These are phyloP conservation scores for Platycercus adscitus DNA, from an alignment of 2,113 vertebrate species.

Conservation along the genomic window DNA sequence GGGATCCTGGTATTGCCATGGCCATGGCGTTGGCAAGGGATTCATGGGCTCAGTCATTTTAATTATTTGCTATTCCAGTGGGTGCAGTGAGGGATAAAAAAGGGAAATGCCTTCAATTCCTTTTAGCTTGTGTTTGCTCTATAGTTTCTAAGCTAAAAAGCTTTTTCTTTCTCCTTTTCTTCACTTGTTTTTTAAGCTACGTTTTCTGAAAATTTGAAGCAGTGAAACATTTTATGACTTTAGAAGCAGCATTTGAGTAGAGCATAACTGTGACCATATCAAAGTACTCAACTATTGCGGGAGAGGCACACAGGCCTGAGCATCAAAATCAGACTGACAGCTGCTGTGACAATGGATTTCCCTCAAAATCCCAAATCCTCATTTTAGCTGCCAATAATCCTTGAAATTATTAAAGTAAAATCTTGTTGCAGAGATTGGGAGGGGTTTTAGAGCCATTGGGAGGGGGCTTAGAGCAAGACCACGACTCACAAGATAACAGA, in stretches of 20 bases:
- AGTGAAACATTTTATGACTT: not conserved
- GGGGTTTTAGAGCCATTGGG: not conserved
- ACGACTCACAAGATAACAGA: not conserved
- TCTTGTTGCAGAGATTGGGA: not conserved
- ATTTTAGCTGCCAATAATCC: conserved; percentile 32
- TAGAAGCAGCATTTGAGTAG: not conserved
- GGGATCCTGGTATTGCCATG: not conserved
- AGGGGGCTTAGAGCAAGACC: not conserved
- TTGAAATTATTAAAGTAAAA: not conserved
- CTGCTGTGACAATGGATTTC: not conserved
- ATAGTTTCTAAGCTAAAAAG: not conserved
- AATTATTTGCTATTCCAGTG: not conserved
- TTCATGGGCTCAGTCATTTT: not conserved
- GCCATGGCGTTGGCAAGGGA: accelerated
- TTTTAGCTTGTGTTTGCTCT: not conserved
- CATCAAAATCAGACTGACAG: conserved; percentile 45
- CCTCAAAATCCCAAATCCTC: not conserved
- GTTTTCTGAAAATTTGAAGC: not conserved
- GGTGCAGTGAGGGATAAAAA: not conserved
- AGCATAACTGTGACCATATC: conserved; percentile 42
- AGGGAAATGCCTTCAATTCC: not conserved
- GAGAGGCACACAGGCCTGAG: not conserved
- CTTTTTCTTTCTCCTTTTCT: not conserved
- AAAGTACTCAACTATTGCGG: conserved; percentile 10
- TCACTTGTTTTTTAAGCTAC: not conserved